These are phyloP conservation scores for Lontra canadensis DNA, from an alignment of 2,113 vertebrate genomes.

Conservation along the genomic window DNA sequence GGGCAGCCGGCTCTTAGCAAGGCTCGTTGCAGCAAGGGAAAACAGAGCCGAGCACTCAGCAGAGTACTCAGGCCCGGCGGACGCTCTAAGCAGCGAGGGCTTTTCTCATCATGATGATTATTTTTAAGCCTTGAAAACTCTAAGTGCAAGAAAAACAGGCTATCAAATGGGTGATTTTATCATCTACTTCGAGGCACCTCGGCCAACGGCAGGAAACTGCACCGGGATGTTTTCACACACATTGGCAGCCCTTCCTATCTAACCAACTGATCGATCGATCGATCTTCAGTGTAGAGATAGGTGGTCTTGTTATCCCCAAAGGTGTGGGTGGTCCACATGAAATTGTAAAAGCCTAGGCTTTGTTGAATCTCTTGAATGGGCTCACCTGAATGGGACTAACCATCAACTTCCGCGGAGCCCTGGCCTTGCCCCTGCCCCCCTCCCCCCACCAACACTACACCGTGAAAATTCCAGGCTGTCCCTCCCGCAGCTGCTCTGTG, in stretches of 20 bases:
- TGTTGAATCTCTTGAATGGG: background rate
- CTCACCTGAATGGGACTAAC: background rate
- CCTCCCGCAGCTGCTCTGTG: background rate
- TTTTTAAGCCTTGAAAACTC: conserved; percentile 32
- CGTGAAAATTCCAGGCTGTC: background rate
- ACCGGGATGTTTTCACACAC: conserved; percentile 9
- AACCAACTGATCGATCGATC: background rate
- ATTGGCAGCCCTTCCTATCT: background rate
- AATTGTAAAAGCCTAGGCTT: background rate
- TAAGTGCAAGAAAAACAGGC: conserved; percentile 36
- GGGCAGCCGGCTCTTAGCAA: background rate
- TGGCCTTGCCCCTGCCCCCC: too few species aligned
- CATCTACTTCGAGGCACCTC: background rate
- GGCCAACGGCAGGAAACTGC: background rate
- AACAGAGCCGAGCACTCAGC: background rate
- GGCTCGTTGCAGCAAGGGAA: background rate
- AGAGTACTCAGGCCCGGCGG: background rate
- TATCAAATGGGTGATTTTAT: background rate
- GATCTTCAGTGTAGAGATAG: background rate
- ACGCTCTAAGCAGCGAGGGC: background rate
- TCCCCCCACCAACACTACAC: too few species aligned
- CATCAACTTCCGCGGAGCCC: rapidly evolving
- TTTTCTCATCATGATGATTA: background rate
- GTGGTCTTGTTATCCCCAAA: background rate
- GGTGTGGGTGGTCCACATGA: background rate